Evolutionary conservation across 1,140 invertebrate genomes (phyloP).

Genomic region (Eumaeus atala): DNA sequence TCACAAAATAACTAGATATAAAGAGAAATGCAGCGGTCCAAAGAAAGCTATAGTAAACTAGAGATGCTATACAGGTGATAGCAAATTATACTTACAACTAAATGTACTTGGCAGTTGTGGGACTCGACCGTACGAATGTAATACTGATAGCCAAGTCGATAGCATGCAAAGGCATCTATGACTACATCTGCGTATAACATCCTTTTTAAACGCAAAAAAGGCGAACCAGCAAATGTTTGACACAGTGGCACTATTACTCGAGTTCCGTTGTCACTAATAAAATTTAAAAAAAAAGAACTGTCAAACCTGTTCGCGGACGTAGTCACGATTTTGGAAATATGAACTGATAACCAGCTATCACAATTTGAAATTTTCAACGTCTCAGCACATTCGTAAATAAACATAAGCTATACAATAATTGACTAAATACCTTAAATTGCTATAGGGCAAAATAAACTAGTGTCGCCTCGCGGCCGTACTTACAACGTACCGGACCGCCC

Average conservation of each 20-base stretch:
- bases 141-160: constrained; percentile 60
- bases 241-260: neutral
- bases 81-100: constrained; percentile 55
- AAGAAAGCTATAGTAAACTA: constrained; percentile 65
- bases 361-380: constrained; percentile 38
- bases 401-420: constrained; percentile 68
- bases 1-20: constrained; percentile 64
- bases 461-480: constrained; percentile 43
- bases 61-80: constrained; percentile 46
- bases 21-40: constrained; percentile 66
- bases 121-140: constrained; percentile 36
- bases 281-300: neutral
- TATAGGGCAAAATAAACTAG: constrained; percentile 60
- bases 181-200: constrained; percentile 10
- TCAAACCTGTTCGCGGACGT: constrained; percentile 6
- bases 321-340: neutral
- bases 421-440: constrained; percentile 69
- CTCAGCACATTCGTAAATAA: constrained; percentile 36
- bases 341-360: constrained; percentile 35
- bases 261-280: neutral
- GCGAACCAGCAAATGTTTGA: constrained; percentile 5
- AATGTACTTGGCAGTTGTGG: constrained; percentile 62
- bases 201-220: constrained; percentile 7
- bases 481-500: constrained; percentile 36
- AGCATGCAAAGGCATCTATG: constrained; percentile 19